Evolutionary conservation across 2,113 vertebrate genomes (phyloP).

Genomic region (Chamaetylas fuelleborni): DNA sequence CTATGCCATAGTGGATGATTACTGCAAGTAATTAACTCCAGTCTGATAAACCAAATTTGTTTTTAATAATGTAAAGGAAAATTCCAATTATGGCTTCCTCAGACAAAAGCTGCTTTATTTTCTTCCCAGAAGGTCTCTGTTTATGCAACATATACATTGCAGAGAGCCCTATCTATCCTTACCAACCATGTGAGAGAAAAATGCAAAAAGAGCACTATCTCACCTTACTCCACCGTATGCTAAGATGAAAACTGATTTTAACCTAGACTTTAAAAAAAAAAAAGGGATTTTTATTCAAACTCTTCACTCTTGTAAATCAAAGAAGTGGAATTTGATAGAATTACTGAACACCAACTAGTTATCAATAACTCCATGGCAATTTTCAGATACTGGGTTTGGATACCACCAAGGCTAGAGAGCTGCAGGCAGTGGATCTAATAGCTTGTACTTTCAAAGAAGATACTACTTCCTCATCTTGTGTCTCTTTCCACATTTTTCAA

Average conservation of each 20-base stretch:
- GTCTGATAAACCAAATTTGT: neutral
- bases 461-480: neutral
- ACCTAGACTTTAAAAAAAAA: neutral
- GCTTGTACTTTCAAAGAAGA: neutral
- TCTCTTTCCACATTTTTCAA: neutral
- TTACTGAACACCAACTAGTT: neutral
- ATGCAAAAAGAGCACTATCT: neutral
- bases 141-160: accelerated
- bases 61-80: neutral
- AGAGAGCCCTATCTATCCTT: neutral
- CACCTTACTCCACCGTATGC: neutral
- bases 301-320: neutral
- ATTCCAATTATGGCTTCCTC: neutral
- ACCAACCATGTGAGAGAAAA: neutral
- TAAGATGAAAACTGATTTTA: neutral
- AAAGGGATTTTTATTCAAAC: neutral
- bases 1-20: neutral
- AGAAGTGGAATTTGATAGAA: neutral
- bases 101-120: neutral
- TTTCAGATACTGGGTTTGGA: neutral
- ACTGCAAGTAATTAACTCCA: neutral
- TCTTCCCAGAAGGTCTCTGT: neutral
- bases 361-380: neutral
- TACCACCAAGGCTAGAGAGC: neutral
- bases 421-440: neutral